phyloP scores from a whole-genome alignment of 2,113 vertebrate genomes.

The Dasypus novemcinctus region DNA sequence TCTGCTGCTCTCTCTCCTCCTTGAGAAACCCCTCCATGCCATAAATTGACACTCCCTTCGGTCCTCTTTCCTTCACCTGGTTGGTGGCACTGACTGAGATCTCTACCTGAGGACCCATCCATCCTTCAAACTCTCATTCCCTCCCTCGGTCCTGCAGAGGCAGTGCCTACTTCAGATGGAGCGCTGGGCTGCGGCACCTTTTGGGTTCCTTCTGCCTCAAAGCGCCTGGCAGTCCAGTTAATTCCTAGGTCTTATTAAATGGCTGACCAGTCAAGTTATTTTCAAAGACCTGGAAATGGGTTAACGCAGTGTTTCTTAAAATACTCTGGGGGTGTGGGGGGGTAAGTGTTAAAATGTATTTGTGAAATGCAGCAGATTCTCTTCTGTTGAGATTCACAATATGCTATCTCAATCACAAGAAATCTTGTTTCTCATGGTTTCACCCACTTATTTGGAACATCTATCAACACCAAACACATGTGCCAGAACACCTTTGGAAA shows the following conservation, averaged over 20 bases:
- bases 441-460: constrained; percentile 15
- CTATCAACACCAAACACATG: not conserved
- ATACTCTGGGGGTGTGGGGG: not conserved
- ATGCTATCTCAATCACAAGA: not conserved
- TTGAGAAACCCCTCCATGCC: not conserved
- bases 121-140: not conserved
- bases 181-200: not conserved
- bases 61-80: not conserved
- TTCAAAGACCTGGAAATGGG: not conserved
- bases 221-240: not conserved
- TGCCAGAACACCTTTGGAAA: not conserved
- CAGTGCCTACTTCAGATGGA: not conserved
- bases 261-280: not conserved
- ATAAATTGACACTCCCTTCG: not conserved
- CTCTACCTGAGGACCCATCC: not conserved
- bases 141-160: not conserved
- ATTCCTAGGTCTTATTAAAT: not conserved
- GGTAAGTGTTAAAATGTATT: not conserved
- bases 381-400: not conserved
- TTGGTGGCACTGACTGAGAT: not conserved
- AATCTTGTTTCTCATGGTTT: constrained; percentile 19
- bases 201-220: not conserved
- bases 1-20: not conserved
- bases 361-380: not conserved
- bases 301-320: not conserved